Evolutionary conservation across 2,113 vertebrate genomes (phyloP).

Genomic region (Neodon shergylaensis): DNA sequence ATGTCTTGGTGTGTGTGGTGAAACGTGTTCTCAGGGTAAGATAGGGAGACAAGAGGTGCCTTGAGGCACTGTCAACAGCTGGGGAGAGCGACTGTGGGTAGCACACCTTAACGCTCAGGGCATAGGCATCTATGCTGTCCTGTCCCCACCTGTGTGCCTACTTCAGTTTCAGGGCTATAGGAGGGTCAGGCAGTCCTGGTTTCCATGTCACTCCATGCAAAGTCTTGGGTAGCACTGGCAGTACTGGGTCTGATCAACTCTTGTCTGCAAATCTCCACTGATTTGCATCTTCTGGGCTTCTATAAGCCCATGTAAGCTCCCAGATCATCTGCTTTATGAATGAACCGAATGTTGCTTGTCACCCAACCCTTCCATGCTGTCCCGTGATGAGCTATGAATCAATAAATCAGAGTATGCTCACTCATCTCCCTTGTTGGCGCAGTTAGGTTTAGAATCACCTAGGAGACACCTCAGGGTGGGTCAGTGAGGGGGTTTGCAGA

Average conservation of each 20-base stretch:
- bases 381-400: no score
- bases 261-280: neutral
- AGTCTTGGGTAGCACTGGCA: no score
- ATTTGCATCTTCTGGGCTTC: neutral
- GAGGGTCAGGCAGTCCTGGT: accelerated
- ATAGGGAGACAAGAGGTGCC: neutral
- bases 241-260: neutral
- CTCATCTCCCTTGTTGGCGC: neutral
- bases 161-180: no score
- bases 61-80: neutral
- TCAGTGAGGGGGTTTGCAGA: neutral
- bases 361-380: neutral
- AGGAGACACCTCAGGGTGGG: neutral
- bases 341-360: neutral
- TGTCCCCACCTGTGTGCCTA: no score
- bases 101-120: neutral
- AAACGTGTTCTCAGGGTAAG: neutral
- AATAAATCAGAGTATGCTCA: neutral
- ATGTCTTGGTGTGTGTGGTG: neutral
- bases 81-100: neutral
- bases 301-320: neutral
- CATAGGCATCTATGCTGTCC: neutral
- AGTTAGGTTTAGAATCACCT: neutral
- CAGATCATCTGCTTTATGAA: neutral
- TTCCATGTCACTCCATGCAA: accelerated